Percentiles rank a stretch among this genome's conserved stretches.
Conservation (phyloP, 1,140 invertebrate species). For the Leucophenga varia region DNA sequence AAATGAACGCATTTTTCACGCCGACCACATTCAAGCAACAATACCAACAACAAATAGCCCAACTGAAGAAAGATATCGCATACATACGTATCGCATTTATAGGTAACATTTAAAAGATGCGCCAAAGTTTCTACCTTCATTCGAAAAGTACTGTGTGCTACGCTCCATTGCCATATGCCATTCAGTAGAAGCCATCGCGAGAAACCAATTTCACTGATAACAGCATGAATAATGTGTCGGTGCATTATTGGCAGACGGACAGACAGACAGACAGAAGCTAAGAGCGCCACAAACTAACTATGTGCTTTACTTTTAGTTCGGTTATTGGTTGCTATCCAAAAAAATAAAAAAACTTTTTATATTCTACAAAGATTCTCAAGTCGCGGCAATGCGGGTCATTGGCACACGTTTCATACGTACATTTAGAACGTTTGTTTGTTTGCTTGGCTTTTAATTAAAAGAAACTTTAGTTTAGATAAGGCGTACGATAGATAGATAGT, state of each 20-base stretch:
- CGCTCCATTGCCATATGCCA: background rate
- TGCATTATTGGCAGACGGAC: slow-evolving; percentile 51
- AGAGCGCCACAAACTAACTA: too few relatives aligned
- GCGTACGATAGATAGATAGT: slow-evolving; percentile 37
- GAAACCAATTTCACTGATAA: slow-evolving; percentile 41
- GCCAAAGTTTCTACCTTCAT: too few relatives aligned
- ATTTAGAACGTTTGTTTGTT: slow-evolving; percentile 25
- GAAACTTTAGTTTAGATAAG: slow-evolving; percentile 50
- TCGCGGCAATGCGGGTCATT: slow-evolving; percentile 40
- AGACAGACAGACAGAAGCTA: too few relatives aligned
- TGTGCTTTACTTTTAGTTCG: too few relatives aligned
- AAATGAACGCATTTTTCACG: too few relatives aligned
- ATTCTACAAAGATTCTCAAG: too few relatives aligned
- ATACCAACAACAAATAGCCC: too few relatives aligned
- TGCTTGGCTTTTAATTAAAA: slow-evolving; percentile 53
- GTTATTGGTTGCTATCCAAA: slow-evolving; percentile 1
- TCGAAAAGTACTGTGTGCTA: too few relatives aligned
- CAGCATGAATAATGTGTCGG: slow-evolving; percentile 50
- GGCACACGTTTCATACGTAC: slow-evolving; percentile 22
- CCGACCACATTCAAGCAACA: too few relatives aligned
- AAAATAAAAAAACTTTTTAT: slow-evolving; percentile 6
- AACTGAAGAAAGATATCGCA: background rate
- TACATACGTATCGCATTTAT: background rate
- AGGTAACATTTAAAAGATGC: too few relatives aligned
- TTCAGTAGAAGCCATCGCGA: slow-evolving; percentile 9